Conservation (phyloP, 1,140 invertebrate genomes). For the Manduca sexta region DNA sequence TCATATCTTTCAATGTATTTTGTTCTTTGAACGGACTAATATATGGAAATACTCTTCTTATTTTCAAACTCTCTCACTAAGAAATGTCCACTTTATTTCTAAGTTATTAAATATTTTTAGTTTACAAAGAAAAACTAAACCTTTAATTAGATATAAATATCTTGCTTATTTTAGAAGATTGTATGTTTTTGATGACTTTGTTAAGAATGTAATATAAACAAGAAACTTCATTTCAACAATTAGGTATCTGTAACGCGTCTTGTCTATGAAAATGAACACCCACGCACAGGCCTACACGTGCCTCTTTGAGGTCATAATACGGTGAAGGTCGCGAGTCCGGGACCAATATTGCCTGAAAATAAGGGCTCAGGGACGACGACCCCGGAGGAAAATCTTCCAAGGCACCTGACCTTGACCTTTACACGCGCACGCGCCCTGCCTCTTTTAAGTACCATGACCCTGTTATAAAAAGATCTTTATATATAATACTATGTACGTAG, state of each 20-base stretch:
- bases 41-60: no score
- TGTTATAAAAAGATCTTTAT: conserved; percentile 51
- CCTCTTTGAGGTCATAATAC: conserved; percentile 38
- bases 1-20: no score
- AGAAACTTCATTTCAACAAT: not conserved
- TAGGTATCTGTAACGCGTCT: conserved; percentile 17
- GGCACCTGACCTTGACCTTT: conserved; percentile 65
- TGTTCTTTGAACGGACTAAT: no score
- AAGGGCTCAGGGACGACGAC: conserved; percentile 50
- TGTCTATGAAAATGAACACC: conserved; percentile 42
- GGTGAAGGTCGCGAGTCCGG: conserved; percentile 57
- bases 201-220: no score
- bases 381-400: conserved; percentile 64
- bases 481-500: conserved; percentile 4
- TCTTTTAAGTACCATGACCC: conserved; percentile 58
- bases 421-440: conserved; percentile 59
- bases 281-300: conserved; percentile 55
- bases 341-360: conserved; percentile 53
- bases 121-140: no score
- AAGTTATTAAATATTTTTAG: no score
- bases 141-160: no score
- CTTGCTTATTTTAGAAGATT: no score
- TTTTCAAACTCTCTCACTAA: no score
- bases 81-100: no score
- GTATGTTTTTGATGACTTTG: no score